Base-by-base conservation (phyloP, 2,888 invertebrate species). In the Drosophila austrosaltans region DNA sequence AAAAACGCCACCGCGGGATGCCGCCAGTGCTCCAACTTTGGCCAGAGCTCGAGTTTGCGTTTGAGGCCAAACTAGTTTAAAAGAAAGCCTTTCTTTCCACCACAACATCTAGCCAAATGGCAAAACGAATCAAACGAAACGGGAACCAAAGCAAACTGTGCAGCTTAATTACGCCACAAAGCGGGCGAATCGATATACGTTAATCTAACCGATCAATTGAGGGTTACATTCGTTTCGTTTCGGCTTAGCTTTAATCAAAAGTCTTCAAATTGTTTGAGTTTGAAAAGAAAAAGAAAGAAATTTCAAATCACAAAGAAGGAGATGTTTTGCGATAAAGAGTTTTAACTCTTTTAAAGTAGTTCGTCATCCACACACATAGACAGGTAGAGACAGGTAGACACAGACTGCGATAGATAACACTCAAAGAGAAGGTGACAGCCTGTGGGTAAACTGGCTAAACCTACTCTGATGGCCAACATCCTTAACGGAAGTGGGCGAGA, bases 1-100 rank as follows among this genome's bases (percentile, higher is more conserved):
- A 91, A 89, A 88, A 89, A 88, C 79, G 76, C 75, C 90, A 82
- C 90, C 87, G 70, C 78, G 81, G 88, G 84, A 72, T 71, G 80
- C 82, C 71, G 77, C 44, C 70, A 72, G 66, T 72, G 60, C 6
- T 3, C 5, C 22, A 60, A 58, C 42, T 32, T 32, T 32, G 4
- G 36, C 2, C 36, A 36, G 8, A 36, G 7, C 36, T 8, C 1
- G 36, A 30, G 28, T 4, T 28, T 4, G 32, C 3, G 32, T 32
- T 32, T 32, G 32, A 32, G 32, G 32, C 68, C 80, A 87, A 81
- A 88, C 83, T 83, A 86, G 89, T 88, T 83, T 86, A 70, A 86
- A 86, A 86, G 89, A 83, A 83, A 83, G 89, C 71, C 84, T 83
- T 86, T 88, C 76, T 83, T 86, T 88, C 76, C 22, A 48, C 20